Percentiles rank a stretch among this genome's conserved stretches.
These are phyloP conservation scores for Aphelenchoides avenae DNA, from an alignment of 1,140 invertebrate species.

Conservation along the genomic window DNA sequence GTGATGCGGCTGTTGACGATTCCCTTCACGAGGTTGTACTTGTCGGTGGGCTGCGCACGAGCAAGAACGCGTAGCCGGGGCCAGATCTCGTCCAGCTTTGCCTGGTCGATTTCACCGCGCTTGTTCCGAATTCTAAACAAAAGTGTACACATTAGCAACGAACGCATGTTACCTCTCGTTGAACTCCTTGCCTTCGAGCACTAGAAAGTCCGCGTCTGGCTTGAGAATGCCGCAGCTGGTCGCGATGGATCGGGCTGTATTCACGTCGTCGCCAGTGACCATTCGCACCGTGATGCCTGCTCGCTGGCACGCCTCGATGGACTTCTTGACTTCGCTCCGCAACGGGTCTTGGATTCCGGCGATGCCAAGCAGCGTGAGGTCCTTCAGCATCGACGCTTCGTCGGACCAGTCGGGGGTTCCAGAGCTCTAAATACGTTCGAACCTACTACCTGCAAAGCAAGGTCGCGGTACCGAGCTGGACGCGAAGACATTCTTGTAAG, in stretches of 20 bases:
- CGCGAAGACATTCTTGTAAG: too few species aligned
- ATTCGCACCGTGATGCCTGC: slow-evolving; percentile 98
- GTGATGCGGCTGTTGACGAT: slow-evolving; percentile 59
- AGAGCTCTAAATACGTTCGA: too few species aligned
- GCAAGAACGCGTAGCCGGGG: slow-evolving; percentile 57
- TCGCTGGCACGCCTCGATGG: slow-evolving; percentile 88
- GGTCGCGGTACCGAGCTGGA: too few species aligned
- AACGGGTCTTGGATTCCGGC: slow-evolving; percentile 56
- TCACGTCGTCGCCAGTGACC: slow-evolving; percentile 72
- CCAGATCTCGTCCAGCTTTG: slow-evolving; percentile 62
- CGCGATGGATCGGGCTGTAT: slow-evolving; percentile 69
- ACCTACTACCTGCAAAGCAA: too few species aligned
- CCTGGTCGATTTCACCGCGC: slow-evolving; percentile 53
- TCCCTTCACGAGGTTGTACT: slow-evolving; percentile 60
- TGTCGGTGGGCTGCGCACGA: slow-evolving; percentile 59
- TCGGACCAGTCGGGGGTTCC: slow-evolving; percentile 59
- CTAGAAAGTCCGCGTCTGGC: slow-evolving; percentile 56
- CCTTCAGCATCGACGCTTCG: slow-evolving; percentile 40
- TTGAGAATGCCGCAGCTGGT: slow-evolving; percentile 87
- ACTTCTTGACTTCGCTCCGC: slow-evolving; percentile 91
- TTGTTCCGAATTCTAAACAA: slow-evolving; percentile 79
- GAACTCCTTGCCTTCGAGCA: slow-evolving; percentile 57
- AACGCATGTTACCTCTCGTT: too few species aligned
- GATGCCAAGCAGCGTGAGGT: slow-evolving; percentile 51
- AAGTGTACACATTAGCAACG: too few species aligned